Conservation (phyloP, 2,113 vertebrate species). For the Cariama cristata region DNA sequence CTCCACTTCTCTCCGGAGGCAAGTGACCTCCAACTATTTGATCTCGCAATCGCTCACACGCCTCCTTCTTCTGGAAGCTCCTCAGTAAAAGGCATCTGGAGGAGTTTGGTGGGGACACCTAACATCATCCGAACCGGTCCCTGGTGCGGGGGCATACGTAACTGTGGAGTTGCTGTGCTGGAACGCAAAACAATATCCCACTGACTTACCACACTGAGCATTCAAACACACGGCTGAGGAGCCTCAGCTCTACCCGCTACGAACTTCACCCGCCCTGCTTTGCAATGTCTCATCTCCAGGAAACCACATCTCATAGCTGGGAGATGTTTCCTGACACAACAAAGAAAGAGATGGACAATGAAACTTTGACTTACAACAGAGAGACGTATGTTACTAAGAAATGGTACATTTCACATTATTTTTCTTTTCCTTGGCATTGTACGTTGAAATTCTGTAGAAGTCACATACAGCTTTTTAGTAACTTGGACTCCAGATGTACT, state of each 20-base stretch:
- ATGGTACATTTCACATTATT: not conserved
- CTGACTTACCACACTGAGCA: not conserved
- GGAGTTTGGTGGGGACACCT: not conserved
- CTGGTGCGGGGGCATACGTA: fast-evolving
- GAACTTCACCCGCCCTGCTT: not conserved
- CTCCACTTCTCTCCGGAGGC: not conserved
- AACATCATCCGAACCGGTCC: not conserved
- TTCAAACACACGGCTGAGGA: not conserved
- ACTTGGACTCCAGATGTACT: not conserved
- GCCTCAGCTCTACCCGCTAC: not conserved
- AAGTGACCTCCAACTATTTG: not conserved
- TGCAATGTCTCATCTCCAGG: not conserved
- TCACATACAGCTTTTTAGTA: not conserved
- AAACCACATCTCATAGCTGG: not conserved
- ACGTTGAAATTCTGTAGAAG: not conserved
- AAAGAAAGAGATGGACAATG: not conserved
- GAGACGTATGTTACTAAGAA: not conserved
- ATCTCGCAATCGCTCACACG: not conserved
- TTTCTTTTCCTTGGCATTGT: not conserved
- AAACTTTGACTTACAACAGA: not conserved
- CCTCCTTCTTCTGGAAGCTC: not conserved
- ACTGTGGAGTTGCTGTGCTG: not conserved
- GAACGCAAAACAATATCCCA: not conserved
- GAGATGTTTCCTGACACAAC: not conserved
- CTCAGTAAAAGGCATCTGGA: not conserved